phyloP scores from a whole-genome alignment of 2,113 vertebrate genomes.

The Python bivittatus region DNA sequence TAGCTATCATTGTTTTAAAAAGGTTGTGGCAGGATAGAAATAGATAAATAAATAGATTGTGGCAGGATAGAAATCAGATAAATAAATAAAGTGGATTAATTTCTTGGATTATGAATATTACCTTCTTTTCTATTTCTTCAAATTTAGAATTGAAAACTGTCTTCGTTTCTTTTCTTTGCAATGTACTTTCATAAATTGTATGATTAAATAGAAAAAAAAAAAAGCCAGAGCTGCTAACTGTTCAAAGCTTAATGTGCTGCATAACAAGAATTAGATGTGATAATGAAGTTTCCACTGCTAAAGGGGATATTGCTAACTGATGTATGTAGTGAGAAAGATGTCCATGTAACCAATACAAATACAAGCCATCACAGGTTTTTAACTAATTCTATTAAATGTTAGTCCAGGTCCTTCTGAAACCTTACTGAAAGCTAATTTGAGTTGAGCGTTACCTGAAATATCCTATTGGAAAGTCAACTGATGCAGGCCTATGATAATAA shows the following conservation, averaged over 20 bases:
- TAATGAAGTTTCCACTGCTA: conserved; percentile 79
- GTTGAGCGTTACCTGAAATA: not conserved
- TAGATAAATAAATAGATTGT: not conserved
- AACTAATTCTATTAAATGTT: conserved; percentile 52
- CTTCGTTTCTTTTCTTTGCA: conserved; percentile 70
- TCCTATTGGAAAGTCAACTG: not conserved
- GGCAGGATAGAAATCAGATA: too few relatives aligned
- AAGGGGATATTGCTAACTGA: conserved; percentile 71
- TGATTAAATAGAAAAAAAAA: conserved; percentile 68
- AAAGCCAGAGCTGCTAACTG: conserved; percentile 78
- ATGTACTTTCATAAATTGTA: conserved; percentile 66
- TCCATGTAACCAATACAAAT: conserved; percentile 64
- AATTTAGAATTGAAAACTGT: conserved; percentile 72
- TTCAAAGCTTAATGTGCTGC: conserved; percentile 73
- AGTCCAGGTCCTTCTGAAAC: conserved; percentile 40
- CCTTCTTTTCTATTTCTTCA: conserved; percentile 66
- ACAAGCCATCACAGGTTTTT: conserved; percentile 59
- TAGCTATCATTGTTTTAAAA: not conserved
- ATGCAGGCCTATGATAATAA: not conserved
- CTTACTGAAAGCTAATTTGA: conserved; percentile 22
- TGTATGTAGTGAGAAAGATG: conserved; percentile 74
- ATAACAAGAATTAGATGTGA: conserved; percentile 80
- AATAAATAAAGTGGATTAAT: conserved; percentile 40
- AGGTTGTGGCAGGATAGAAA: too few relatives aligned
- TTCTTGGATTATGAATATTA: conserved; percentile 57